Percentiles rank a stretch among this genome's conserved stretches.
Evolutionary conservation across 2,113 vertebrate species (phyloP).

Genomic region (Lanius ludovicianus): DNA sequence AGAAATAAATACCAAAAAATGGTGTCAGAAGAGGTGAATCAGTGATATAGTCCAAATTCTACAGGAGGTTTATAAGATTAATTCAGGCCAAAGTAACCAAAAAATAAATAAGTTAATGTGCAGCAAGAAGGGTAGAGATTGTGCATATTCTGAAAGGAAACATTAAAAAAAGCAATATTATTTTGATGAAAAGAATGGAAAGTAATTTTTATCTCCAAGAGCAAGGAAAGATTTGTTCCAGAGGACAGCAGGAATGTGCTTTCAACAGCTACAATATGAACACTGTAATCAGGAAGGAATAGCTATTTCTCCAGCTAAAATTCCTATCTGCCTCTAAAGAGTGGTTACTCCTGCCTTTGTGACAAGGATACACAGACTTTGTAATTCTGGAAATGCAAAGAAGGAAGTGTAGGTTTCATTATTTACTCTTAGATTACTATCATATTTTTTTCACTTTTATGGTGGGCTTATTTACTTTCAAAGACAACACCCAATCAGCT

Average conservation of each 20-base stretch:
- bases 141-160: background rate
- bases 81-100: background rate
- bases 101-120: background rate
- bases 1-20: background rate
- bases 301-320: background rate
- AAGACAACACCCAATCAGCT: background rate
- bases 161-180: background rate
- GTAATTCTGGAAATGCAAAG: background rate
- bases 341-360: background rate
- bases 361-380: background rate
- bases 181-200: background rate
- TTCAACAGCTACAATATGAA: background rate
- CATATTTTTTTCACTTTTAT: background rate
- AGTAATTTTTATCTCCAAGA: background rate
- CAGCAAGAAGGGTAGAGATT: background rate
- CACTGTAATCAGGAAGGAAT: background rate
- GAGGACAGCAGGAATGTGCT: background rate
- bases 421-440: background rate
- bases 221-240: background rate
- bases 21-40: background rate
- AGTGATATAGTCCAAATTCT: background rate
- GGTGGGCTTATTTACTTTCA: background rate
- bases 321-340: background rate
- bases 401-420: background rate
- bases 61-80: background rate